phyloP scores from a whole-genome alignment of 2,113 vertebrate species.

The Xenopus laevis region DNA sequence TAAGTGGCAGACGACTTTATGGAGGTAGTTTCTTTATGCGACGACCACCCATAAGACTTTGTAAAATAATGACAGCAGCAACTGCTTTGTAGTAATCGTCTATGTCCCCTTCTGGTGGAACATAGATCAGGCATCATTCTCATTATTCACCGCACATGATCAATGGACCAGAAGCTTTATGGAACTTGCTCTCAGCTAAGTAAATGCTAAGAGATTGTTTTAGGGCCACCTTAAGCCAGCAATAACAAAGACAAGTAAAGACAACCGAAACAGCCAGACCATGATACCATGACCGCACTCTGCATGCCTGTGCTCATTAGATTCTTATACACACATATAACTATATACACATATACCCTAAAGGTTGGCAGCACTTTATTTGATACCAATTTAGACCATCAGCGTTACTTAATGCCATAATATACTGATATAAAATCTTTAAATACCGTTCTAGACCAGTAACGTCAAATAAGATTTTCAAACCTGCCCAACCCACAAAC shows the following conservation, averaged over 20 bases:
- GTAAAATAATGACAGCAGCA: neutral
- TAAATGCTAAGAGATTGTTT: neutral
- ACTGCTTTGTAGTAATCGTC: neutral
- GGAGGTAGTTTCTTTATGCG: neutral
- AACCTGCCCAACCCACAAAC: too few relatives aligned
- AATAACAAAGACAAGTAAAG: neutral
- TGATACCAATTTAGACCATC: too few relatives aligned
- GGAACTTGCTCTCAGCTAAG: neutral
- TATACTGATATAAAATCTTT: too few relatives aligned
- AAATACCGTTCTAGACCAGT: too few relatives aligned
- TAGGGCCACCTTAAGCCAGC: neutral
- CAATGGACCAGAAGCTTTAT: neutral
- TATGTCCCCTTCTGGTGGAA: neutral
- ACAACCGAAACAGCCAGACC: neutral
- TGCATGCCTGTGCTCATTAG: too few relatives aligned
- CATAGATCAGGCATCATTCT: neutral
- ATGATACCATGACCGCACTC: neutral
- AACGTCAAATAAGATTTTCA: too few relatives aligned
- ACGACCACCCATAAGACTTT: conserved; percentile 22
- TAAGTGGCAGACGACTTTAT: conserved; percentile 11
- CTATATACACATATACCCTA: too few relatives aligned
- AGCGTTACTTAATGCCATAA: too few relatives aligned
- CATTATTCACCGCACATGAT: neutral
- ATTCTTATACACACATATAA: too few relatives aligned
- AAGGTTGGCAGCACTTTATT: too few relatives aligned